A percentile compares a stretch with the other conserved stretches of the same genome.
These are phyloP conservation scores for Lagenorhynchus albirostris DNA, from an alignment of 2,113 vertebrate species.

Conservation along the genomic window DNA sequence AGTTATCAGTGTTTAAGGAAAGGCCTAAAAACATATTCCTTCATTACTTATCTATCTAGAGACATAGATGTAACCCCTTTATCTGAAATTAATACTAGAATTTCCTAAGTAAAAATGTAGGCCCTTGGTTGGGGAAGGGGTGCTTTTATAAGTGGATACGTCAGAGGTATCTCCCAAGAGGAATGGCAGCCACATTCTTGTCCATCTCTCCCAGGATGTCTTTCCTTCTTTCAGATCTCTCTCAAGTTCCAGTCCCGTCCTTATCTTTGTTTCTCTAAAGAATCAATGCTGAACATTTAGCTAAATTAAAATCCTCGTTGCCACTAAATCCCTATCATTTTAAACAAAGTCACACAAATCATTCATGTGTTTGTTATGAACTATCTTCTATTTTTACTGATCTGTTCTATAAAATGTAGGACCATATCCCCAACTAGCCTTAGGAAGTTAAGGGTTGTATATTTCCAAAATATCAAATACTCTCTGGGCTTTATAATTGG, in stretches of 20 bases:
- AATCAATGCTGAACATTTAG: neutral
- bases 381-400: neutral
- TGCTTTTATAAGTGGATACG: neutral
- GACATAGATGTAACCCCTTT: neutral
- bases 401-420: neutral
- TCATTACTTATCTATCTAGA: neutral
- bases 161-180: neutral
- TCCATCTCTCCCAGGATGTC: neutral
- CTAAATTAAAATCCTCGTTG: neutral
- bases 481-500: neutral
- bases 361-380: neutral
- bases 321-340: neutral
- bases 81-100: neutral
- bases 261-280: neutral
- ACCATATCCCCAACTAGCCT: neutral
- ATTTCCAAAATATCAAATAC: neutral
- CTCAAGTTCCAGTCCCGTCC: neutral
- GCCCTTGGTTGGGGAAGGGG: accelerated
- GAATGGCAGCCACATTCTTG: accelerated
- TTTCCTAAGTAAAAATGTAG: neutral
- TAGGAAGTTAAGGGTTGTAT: neutral
- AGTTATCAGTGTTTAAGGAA: neutral
- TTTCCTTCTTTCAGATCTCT: neutral
- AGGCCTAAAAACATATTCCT: neutral
- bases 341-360: neutral